Evolutionary conservation across 2,888 invertebrate species (phyloP), one percentile per base, ranked within the genome.

Genomic region (Eurytoma adleriae): DNA sequence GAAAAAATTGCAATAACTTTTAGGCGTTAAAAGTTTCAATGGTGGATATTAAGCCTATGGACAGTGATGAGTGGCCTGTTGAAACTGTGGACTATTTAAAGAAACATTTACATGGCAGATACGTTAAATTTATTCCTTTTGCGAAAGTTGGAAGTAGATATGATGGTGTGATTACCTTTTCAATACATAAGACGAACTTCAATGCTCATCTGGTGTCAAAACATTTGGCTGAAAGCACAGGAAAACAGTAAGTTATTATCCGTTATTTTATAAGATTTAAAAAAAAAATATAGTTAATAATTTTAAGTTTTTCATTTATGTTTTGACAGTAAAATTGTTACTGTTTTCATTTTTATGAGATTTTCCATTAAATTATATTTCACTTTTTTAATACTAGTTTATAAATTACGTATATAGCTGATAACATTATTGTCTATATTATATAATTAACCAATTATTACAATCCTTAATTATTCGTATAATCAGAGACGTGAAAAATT

Each of bases 191-290:
- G 56, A 82, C 90, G 1, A 93, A 93, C 84, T 86, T 95, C 2
- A 94, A 93, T 85, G 91, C 92, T 0, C 79, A 91, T 56, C 85
- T 95, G 79, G 93, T 93, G 0, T 87, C 90, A 13, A 89, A 91
- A 24, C 90, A 91, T 0, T 89, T 92, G 30, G 94, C 93, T 0
- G 77, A 86, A 16, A 92, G 93, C 69, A 92, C 91, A 3, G 94
- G 93, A 0, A 85, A 87, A 64, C 88, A 91, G 93, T 93, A 89
- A 89, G 90, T 87, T 62, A 67, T 24, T 24, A 24, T 24, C 24
- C 2, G 2, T 24, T 2, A 24, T 24, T 24, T 24, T 24, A 24
- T 24, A 24, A 24, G 24, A 24, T 24, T 24, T 24, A 24, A 24
- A 24, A 24, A 24, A 24, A 24, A 24, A 24, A 24, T 24, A 24